A percentile compares a stretch with the other conserved stretches of the same genome.
Evolutionary conservation across 2,888 invertebrate species (phyloP).

Genomic region (Agrotis exclamationis): DNA sequence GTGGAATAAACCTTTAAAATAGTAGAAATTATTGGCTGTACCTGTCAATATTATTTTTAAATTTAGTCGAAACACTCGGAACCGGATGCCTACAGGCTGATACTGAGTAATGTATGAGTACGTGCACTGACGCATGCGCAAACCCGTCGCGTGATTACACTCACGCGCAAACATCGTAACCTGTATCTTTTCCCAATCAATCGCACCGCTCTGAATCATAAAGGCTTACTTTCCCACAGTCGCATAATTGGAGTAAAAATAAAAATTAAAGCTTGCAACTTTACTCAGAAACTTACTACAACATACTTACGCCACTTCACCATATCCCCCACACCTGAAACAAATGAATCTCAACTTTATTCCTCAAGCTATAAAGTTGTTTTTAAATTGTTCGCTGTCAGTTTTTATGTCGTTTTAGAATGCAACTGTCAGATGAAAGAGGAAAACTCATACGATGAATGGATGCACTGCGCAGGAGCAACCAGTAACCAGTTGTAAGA

Average conservation of each 20-base stretch:
- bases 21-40: too few relatives aligned
- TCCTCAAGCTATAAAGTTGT: not conserved
- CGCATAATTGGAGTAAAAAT: slow-evolving; percentile 72
- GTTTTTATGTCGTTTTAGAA: slow-evolving; percentile 40
- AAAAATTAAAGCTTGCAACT: slow-evolving; percentile 60
- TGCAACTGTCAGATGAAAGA: slow-evolving; percentile 44
- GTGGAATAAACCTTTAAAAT: too few relatives aligned
- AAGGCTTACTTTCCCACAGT: slow-evolving; percentile 73
- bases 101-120: slow-evolving; percentile 5
- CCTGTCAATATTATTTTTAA: too few relatives aligned
- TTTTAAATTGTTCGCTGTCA: not conserved
- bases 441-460: slow-evolving; percentile 68
- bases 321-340: not conserved
- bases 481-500: slow-evolving; percentile 71
- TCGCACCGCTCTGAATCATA: slow-evolving; percentile 58
- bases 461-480: slow-evolving; percentile 60
- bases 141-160: slow-evolving; percentile 32
- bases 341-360: slow-evolving; percentile 34
- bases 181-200: slow-evolving; percentile 44
- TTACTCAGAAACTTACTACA: slow-evolving; percentile 76
- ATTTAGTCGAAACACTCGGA: too few relatives aligned
- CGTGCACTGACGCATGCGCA: slow-evolving; percentile 58
- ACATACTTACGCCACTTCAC: slow-evolving; percentile 2
- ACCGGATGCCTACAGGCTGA: slow-evolving; percentile 19
- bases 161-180: slow-evolving; percentile 40